phyloP scores from a whole-genome alignment of 2,888 invertebrate species.

The Apodemia duryi region DNA sequence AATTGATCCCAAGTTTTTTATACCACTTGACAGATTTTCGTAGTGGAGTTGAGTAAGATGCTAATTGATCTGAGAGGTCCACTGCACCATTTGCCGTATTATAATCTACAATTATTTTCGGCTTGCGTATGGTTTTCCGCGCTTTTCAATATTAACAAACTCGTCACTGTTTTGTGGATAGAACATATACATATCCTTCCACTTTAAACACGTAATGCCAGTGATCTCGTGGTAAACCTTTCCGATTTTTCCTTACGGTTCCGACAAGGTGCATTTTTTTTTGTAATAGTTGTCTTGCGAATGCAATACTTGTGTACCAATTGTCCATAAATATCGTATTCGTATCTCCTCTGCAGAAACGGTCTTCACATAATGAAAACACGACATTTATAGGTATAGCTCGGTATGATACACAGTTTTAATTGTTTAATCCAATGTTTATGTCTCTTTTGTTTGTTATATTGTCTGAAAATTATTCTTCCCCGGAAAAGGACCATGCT shows the following conservation, averaged over 20 bases:
- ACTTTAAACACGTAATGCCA: background rate
- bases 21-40: conserved; percentile 39
- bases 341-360: background rate
- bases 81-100: conserved; percentile 33
- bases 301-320: background rate
- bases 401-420: background rate
- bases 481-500: background rate
- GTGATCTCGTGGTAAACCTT: background rate
- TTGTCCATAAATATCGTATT: background rate
- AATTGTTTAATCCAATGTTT: background rate
- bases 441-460: conserved; percentile 3
- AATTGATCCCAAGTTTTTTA: conserved; percentile 34
- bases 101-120: background rate
- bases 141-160: background rate
- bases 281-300: background rate
- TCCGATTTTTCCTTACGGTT: conserved; percentile 1
- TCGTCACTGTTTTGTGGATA: background rate
- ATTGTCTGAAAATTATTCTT: background rate
- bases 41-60: conserved; percentile 34
- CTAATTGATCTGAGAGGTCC: conserved; percentile 38
- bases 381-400: background rate
- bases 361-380: background rate
- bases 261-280: background rate
- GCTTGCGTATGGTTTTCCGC: background rate
- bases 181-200: background rate